Conservation (phyloP, 2,797 vertebrate species). For the Alouatta caraya region DNA sequence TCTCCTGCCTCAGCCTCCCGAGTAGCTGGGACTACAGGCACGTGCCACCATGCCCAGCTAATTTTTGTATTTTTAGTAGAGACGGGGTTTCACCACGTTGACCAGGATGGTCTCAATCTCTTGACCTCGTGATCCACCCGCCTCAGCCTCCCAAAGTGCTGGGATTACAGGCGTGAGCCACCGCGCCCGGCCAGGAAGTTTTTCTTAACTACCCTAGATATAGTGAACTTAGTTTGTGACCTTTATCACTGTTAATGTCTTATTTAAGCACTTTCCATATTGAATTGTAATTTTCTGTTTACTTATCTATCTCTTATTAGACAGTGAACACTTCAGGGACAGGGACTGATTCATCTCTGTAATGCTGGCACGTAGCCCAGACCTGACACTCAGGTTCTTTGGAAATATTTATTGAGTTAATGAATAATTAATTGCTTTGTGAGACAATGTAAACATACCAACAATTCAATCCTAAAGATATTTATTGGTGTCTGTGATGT, state of each 20-base stretch:
- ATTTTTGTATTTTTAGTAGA: no score
- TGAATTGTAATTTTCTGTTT: background rate
- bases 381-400: background rate
- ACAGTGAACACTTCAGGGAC: background rate
- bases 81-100: no score
- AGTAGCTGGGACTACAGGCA: no score
- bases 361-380: background rate
- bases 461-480: background rate
- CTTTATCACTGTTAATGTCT: background rate
- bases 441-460: background rate
- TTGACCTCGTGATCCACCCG: no score
- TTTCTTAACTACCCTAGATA: background rate
- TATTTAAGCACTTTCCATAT: background rate
- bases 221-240: background rate
- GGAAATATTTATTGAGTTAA: slow-evolving; percentile 8
- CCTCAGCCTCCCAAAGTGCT: no score
- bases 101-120: no score
- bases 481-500: background rate
- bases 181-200: background rate
- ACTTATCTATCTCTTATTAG: background rate
- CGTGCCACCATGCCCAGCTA: no score
- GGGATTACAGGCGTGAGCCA: no score
- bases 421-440: slow-evolving; percentile 13
- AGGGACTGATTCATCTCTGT: background rate
- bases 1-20: no score